Conservation (phyloP, 1,140 invertebrate species). For the Drosophila parvula region DNA sequence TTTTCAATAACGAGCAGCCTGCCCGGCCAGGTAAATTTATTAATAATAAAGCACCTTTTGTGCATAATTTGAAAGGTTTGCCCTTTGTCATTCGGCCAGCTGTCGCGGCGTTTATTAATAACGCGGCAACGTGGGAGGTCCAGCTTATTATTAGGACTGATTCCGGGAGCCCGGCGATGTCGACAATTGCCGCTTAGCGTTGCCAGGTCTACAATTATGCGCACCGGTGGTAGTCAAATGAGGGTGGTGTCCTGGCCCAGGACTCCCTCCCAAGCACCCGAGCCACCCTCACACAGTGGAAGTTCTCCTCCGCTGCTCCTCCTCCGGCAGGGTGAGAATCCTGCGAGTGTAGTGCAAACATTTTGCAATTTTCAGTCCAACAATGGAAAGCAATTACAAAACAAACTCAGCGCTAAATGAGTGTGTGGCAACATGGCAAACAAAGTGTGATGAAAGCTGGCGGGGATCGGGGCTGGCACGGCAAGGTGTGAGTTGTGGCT, state of each 20-base stretch:
- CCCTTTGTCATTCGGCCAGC: constrained; percentile 10
- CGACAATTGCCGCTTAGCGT: constrained; percentile 70
- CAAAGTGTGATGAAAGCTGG: constrained; percentile 57
- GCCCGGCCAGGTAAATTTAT: constrained; percentile 38
- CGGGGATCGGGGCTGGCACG: neutral
- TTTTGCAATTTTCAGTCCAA: constrained; percentile 80
- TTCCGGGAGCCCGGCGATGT: constrained; percentile 52
- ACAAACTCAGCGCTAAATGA: constrained; percentile 77
- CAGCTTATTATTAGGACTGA: constrained; percentile 61
- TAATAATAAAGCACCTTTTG: constrained; percentile 78
- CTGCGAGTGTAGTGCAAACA: constrained; percentile 58
- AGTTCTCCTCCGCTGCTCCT: neutral
- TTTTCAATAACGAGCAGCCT: neutral
- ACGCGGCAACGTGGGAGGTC: constrained; percentile 25
- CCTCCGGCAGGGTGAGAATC: constrained; percentile 12
- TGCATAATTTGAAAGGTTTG: constrained; percentile 55
- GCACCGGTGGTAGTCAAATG: constrained; percentile 72
- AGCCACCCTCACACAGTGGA: neutral
- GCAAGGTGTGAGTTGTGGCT: neutral
- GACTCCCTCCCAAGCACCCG: neutral
- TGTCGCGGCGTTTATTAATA: constrained; percentile 50
- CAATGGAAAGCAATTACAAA: constrained; percentile 82
- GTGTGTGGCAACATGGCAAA: constrained; percentile 76
- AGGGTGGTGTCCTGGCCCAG: constrained; percentile 17
- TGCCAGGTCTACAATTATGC: constrained; percentile 76